phyloP scores from a whole-genome alignment of 2,797 vertebrate genomes.

The Oryzias sinensis region DNA sequence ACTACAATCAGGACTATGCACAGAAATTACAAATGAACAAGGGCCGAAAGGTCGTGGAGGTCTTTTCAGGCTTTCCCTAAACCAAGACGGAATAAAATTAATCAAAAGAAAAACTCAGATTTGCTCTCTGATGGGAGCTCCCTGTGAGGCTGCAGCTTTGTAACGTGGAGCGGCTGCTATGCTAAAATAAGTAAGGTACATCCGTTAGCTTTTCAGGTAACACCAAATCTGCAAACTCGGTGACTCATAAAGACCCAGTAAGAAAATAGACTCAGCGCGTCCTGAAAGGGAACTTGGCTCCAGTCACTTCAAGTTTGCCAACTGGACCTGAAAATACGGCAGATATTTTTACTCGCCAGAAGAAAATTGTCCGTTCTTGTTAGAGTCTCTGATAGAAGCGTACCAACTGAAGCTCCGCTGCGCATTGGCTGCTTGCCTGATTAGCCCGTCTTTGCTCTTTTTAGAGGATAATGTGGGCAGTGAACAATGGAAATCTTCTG shows the following conservation, averaged over 20 bases:
- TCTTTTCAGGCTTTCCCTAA: background rate
- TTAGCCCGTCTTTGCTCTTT: conserved; percentile 57
- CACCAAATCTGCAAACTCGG: conserved; percentile 16
- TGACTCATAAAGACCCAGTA: conserved; percentile 33
- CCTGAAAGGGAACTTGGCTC: conserved; percentile 37
- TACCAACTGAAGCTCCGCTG: conserved; percentile 53
- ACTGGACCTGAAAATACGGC: conserved; percentile 53
- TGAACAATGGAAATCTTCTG: conserved; percentile 56
- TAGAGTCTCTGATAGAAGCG: conserved; percentile 56
- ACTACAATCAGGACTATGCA: background rate
- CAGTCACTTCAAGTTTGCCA: conserved; percentile 59
- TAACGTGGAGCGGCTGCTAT: background rate
- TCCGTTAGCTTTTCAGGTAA: conserved; percentile 29
- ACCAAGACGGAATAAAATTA: background rate
- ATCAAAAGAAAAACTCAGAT: background rate
- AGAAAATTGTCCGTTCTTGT: conserved; percentile 70
- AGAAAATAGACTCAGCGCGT: conserved; percentile 34
- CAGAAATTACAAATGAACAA: background rate
- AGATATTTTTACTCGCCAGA: conserved; percentile 44
- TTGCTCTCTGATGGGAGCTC: background rate
- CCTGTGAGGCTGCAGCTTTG: background rate
- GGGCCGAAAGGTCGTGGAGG: too few species aligned
- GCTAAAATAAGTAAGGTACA: conserved; percentile 26
- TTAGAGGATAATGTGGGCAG: conserved; percentile 62
- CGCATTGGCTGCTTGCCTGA: conserved; percentile 54